Percentiles rank a stretch among this genome's conserved stretches.
phyloP scores from a whole-genome alignment of 2,113 vertebrate genomes.

The Heliornis fulica region DNA sequence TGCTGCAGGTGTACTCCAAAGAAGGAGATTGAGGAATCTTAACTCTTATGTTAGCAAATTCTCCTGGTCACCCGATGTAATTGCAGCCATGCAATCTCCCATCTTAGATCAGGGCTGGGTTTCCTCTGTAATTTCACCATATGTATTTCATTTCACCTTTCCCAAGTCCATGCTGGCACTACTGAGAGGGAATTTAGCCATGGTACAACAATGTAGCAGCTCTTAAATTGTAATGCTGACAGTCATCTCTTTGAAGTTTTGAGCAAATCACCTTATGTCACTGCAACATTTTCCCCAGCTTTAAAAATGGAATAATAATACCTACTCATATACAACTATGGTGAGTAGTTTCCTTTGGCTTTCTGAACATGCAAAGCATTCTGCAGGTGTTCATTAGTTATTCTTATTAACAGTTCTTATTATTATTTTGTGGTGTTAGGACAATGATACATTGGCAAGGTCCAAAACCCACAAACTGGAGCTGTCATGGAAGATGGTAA shows the following conservation, averaged over 20 bases:
- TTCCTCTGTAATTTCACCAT: not conserved
- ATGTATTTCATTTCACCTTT: not conserved
- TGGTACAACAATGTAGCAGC: not conserved
- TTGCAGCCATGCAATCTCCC: not conserved
- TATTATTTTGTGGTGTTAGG: not conserved
- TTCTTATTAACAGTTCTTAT: not conserved
- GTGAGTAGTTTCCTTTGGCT: not conserved
- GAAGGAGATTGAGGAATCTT: constrained; percentile 6
- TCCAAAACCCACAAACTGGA: not conserved
- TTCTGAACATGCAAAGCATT: not conserved
- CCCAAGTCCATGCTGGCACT: not conserved
- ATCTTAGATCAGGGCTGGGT: not conserved
- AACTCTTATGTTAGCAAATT: not conserved
- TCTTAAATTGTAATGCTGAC: not conserved
- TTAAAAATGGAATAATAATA: constrained; percentile 4
- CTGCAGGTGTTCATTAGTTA: not conserved
- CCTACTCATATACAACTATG: not conserved
- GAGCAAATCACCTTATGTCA: not conserved
- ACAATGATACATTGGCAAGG: not conserved
- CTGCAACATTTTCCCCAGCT: not conserved
- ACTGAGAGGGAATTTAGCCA: not conserved
- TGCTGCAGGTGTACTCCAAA: not conserved
- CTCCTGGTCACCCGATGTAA: not conserved
- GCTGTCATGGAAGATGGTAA: not conserved
- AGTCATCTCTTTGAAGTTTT: constrained; percentile 37